Conservation (phyloP, 2,797 vertebrate genomes). For the Chaunax sp. region DNA sequence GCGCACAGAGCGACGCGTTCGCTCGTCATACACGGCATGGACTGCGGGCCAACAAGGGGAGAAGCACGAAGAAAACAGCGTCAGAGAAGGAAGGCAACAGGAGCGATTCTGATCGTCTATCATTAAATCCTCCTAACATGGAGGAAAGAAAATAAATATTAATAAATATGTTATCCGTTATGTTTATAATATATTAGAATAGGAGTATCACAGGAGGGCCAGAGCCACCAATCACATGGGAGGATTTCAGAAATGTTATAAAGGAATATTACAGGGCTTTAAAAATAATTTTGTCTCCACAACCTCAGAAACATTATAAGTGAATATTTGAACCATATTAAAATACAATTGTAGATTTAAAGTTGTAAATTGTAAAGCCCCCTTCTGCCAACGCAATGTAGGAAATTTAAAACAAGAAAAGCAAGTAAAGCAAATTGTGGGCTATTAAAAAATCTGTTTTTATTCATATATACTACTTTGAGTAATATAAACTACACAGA, state of each 20-base stretch:
- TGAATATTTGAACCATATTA: neutral
- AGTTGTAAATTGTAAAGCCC: neutral
- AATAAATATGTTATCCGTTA: no score
- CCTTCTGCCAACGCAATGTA: rapidly evolving
- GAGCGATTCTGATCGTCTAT: no score
- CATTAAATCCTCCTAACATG: neutral
- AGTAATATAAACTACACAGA: no score
- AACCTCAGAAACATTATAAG: neutral
- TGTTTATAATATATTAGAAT: no score
- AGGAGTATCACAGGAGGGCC: neutral
- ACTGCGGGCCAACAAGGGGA: slow-evolving; percentile 75
- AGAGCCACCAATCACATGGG: neutral
- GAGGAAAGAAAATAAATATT: no score
- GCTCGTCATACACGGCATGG: slow-evolving; percentile 92
- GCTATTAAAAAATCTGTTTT: no score
- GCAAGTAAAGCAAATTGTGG: neutral
- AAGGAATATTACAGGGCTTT: neutral
- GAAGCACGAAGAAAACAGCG: slow-evolving; percentile 25
- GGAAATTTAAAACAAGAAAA: neutral
- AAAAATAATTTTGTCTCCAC: neutral
- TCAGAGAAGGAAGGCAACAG: neutral
- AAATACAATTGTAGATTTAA: neutral
- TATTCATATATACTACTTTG: no score
- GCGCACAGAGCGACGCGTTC: slow-evolving; percentile 96
- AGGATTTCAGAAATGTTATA: no score